Conservation (phyloP, 2,888 invertebrate species). For the Amphipyra tragopoginis region DNA sequence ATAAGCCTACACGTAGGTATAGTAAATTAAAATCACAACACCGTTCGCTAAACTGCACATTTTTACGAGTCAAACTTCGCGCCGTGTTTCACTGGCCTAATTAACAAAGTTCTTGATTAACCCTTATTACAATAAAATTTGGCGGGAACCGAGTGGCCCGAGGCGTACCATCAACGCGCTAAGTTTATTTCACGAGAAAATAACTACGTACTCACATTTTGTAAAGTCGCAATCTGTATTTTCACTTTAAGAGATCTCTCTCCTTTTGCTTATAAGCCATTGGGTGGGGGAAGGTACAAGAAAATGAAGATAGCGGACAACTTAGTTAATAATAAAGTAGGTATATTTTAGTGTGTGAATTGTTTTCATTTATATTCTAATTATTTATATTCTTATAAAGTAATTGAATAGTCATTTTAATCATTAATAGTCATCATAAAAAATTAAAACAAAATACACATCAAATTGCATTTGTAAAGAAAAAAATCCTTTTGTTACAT, state of each 20-base stretch:
- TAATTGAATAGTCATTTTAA: no score
- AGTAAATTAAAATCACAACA: slow-evolving; percentile 51
- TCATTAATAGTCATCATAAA: no score
- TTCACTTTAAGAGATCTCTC: slow-evolving; percentile 73
- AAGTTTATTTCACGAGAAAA: slow-evolving; percentile 62
- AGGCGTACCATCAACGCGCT: slow-evolving; percentile 56
- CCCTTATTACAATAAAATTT: slow-evolving; percentile 60
- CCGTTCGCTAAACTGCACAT: slow-evolving; percentile 43
- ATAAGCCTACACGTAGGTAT: slow-evolving; percentile 33
- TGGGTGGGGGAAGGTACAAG: slow-evolving; percentile 43
- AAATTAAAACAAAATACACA: no score
- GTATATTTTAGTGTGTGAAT: no score
- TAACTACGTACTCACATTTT: slow-evolving; percentile 65
- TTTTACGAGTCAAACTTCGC: slow-evolving; percentile 47
- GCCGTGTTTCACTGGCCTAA: slow-evolving; percentile 49
- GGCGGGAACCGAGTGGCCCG: slow-evolving; percentile 43
- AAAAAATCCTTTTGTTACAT: no score
- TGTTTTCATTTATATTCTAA: no score
- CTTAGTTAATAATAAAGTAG: no score
- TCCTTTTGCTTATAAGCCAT: slow-evolving; percentile 69
- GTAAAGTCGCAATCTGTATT: slow-evolving; percentile 73
- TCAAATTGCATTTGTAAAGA: no score
- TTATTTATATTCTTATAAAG: no score
- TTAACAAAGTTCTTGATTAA: slow-evolving; percentile 56
- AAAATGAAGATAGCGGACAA: slow-evolving; percentile 24